Evolutionary conservation across 2,888 invertebrate species (phyloP).

Genomic region (Diarsia brunnea): DNA sequence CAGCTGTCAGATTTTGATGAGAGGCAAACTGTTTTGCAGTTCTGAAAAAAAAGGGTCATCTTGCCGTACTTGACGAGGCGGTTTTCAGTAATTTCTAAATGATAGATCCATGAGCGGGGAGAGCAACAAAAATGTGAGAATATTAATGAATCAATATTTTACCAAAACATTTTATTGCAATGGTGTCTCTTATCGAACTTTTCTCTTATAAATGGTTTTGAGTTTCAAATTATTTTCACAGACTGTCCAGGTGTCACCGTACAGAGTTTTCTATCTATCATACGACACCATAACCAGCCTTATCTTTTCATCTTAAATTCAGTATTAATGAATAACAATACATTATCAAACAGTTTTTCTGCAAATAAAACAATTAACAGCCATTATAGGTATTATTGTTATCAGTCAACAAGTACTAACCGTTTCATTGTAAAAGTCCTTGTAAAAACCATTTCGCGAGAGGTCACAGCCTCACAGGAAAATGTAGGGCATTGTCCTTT

Average conservation of each 20-base stretch:
- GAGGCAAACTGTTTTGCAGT: not conserved
- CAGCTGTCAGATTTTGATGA: not conserved
- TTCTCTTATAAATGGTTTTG: not conserved
- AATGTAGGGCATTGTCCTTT: constrained; percentile 62
- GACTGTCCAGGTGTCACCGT: not conserved
- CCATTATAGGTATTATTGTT: not conserved
- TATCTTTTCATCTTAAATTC: not conserved
- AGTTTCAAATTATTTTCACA: not conserved
- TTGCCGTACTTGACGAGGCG: not conserved
- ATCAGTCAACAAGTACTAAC: constrained; percentile 35
- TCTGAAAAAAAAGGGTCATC: not conserved
- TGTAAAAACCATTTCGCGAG: constrained; percentile 41
- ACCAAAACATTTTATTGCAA: not conserved
- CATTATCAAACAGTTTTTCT: not conserved
- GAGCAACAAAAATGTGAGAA: not conserved
- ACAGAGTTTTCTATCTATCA: not conserved
- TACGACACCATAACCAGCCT: not conserved
- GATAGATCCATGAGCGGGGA: not conserved
- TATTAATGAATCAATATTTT: not conserved
- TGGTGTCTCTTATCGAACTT: not conserved
- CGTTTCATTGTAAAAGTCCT: constrained; percentile 45
- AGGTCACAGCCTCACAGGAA: constrained; percentile 58
- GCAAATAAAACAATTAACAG: constrained; percentile 8
- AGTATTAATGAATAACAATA: not conserved
- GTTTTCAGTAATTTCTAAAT: not conserved